Evolutionary conservation across 2,113 vertebrate species (phyloP).

Genomic region (Terrapene triunguis): DNA sequence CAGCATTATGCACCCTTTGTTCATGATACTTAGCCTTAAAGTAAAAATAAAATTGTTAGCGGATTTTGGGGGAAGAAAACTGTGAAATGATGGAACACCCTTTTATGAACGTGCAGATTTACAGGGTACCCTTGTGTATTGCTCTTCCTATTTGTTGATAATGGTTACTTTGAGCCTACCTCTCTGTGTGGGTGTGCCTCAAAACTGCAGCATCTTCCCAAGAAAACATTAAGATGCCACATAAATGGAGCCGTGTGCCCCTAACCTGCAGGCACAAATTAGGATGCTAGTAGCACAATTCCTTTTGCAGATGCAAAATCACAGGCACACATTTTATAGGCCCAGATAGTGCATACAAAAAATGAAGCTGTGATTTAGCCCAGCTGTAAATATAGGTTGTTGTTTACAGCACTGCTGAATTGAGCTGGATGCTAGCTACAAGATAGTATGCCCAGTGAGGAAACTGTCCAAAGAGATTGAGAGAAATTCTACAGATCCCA

Average conservation of each 20-base stretch:
- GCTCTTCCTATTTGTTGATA: background rate
- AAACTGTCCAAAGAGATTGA: background rate
- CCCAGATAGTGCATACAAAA: no score
- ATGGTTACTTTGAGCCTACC: background rate
- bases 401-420: background rate
- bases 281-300: background rate
- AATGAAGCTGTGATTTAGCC: background rate
- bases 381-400: background rate
- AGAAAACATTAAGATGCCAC: background rate
- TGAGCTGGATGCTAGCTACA: background rate
- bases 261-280: background rate
- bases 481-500: background rate
- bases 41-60: background rate
- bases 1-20: background rate
- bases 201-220: background rate
- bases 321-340: background rate
- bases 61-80: background rate
- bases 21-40: background rate
- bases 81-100: background rate
- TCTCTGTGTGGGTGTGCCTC: background rate
- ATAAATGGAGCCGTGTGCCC: background rate
- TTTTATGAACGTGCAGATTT: background rate
- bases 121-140: background rate
- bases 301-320: background rate
- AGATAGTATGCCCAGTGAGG: background rate